Base-by-base conservation (phyloP, 92 coral and sea anemone species). In the Phenganax stokvisi region DNA sequence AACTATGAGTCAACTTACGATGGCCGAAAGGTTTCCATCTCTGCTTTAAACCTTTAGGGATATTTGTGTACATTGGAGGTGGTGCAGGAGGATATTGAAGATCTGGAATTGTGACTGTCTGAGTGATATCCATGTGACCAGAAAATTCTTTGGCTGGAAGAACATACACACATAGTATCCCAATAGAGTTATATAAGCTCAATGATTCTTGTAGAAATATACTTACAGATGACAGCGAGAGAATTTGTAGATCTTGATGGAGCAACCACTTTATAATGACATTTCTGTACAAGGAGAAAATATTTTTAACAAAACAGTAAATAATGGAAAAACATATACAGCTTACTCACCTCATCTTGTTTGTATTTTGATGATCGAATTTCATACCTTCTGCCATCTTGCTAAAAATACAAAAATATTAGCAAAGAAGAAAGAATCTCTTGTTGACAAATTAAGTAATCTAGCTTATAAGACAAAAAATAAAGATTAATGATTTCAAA, bases 1-100 rank as follows among this genome's bases (percentile, higher is more conserved):
- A 69, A 25, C 51, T 0, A 37, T 13, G 9, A 60, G n/a, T 20
- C 70, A 28, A 83, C 89, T 77, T 71, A 86, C 89, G 68, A 51
- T 73, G 72, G 1, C 89, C 89, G 63, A 87, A 87, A 6, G 87
- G 87, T 71, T 73, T 80, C 87, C 89, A 87, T 30, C 74, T 83
- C 44, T 56, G 56, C 52, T 77, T 53, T 1, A 77, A 71, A 56
- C 81, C 81, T 31, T 61, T n/a, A 56, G 81, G 81, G 55, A 77
- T 51, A 51, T 77, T 57, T 77, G 81, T 77, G 72, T 77, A 77
- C 81, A 59, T 77, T 61, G 81, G 71, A 28, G 81, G 81, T 13
- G 71, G 57, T 25, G 56, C 13, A 12, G 70, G 57, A 54, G 81
- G 81, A 62, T 77, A 77, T 56, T 29, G 27, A 16, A 77, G 65